Percentiles rank a stretch among this genome's conserved stretches.
phyloP scores from a whole-genome alignment of 2,113 vertebrate species.

The Esox niger region DNA sequence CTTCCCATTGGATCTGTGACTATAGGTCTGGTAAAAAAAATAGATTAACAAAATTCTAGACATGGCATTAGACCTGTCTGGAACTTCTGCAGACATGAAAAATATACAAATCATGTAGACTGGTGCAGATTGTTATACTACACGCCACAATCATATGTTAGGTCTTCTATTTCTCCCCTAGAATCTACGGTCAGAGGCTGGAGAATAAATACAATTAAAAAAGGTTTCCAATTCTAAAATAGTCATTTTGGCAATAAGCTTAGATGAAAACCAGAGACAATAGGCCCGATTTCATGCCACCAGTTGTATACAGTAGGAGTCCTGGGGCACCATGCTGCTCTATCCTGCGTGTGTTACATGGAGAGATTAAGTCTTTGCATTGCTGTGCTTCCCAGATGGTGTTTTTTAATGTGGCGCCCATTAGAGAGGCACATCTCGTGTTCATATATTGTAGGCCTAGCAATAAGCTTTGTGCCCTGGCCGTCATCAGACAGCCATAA shows the following conservation, averaged over 20 bases:
- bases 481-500: not conserved
- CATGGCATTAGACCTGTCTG: not conserved
- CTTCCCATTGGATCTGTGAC: no score
- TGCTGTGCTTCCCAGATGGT: not conserved
- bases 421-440: not conserved
- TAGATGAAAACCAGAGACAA: no score
- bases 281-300: not conserved
- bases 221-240: no score
- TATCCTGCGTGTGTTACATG: not conserved
- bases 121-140: constrained; percentile 43
- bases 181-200: no score
- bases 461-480: not conserved
- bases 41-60: not conserved
- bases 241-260: no score
- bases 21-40: no score
- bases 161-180: constrained; percentile 43
- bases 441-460: not conserved
- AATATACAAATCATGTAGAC: not conserved
- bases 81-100: not conserved
- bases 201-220: no score
- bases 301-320: not conserved
- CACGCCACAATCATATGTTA: constrained; percentile 42
- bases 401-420: not conserved
- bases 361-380: not conserved
- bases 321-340: not conserved